Conservation (phyloP, 1,140 invertebrate species). For the Anastrepha obliqua region DNA sequence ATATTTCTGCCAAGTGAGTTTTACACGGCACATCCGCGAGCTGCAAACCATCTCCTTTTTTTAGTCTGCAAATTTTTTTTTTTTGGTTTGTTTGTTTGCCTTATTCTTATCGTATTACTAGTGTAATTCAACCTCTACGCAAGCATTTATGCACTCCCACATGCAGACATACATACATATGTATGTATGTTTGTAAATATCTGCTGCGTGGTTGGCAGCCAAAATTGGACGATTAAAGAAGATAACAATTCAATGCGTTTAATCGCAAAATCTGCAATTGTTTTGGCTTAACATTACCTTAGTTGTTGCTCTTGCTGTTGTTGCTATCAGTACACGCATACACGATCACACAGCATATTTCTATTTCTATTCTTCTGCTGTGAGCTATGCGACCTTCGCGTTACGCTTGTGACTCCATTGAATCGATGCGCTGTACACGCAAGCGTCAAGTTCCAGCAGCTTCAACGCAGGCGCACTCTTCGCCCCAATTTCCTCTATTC, state of each 20-base stretch:
- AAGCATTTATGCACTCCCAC: background rate
- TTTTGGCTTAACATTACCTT: background rate
- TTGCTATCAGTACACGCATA: background rate
- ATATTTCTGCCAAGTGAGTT: background rate
- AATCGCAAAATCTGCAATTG: conserved; percentile 2
- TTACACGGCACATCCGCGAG: background rate
- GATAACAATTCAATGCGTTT: conserved; percentile 18
- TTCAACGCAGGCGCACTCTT: background rate
- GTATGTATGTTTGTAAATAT: too few relatives aligned
- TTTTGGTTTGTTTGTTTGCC: too few relatives aligned
- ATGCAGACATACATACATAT: background rate
- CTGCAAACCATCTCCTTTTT: background rate
- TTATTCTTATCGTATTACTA: background rate
- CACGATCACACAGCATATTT: background rate
- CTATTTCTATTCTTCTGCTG: background rate
- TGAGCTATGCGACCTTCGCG: conserved; percentile 28
- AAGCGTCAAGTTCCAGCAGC: conserved; percentile 27
- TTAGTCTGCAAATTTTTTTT: background rate
- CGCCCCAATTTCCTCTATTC: background rate
- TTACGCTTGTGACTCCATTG: conserved; percentile 42
- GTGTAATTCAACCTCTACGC: background rate
- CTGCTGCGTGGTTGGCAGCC: background rate
- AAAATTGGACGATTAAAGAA: background rate
- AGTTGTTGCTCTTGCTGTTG: background rate
- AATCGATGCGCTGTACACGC: background rate